A percentile compares a stretch with the other conserved stretches of the same genome.
These are phyloP conservation scores for Pyrrhosoma nymphula DNA, from an alignment of 2,888 invertebrate genomes.

Conservation along the genomic window DNA sequence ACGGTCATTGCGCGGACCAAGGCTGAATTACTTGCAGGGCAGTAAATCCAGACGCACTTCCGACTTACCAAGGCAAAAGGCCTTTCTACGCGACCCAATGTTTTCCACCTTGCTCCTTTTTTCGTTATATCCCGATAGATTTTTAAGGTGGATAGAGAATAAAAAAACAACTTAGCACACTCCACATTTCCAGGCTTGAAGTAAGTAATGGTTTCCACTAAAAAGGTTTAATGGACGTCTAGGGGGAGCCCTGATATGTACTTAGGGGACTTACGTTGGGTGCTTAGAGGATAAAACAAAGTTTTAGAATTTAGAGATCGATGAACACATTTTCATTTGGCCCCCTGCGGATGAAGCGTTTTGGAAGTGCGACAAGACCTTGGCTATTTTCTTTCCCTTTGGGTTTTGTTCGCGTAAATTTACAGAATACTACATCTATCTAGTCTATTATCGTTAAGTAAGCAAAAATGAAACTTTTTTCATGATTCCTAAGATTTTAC, in stretches of 20 bases:
- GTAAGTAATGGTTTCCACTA: slow-evolving; percentile 1
- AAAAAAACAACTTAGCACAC: background rate
- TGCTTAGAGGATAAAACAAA: background rate
- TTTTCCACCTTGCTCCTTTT: background rate
- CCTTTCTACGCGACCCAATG: background rate
- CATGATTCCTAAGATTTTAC: too few species aligned
- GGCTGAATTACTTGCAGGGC: background rate
- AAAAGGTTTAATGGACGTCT: background rate
- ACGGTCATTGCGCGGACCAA: background rate
- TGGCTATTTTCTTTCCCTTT: too few species aligned
- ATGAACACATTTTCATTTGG: background rate
- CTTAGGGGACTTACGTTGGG: background rate
- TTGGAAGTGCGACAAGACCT: too few species aligned
- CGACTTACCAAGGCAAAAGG: background rate
- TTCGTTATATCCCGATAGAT: background rate
- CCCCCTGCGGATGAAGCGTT: background rate
- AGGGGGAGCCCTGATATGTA: background rate
- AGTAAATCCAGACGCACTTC: slow-evolving; percentile 14
- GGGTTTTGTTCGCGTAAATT: too few species aligned
- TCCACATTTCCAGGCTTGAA: background rate
- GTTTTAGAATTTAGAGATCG: background rate
- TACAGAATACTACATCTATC: too few species aligned
- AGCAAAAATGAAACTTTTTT: too few species aligned
- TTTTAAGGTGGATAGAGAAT: background rate
- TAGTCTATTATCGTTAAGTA: too few species aligned